These are phyloP conservation scores for Meloidogyne chitwoodi DNA, from an alignment of 1,140 invertebrate species.

Conservation along the genomic window DNA sequence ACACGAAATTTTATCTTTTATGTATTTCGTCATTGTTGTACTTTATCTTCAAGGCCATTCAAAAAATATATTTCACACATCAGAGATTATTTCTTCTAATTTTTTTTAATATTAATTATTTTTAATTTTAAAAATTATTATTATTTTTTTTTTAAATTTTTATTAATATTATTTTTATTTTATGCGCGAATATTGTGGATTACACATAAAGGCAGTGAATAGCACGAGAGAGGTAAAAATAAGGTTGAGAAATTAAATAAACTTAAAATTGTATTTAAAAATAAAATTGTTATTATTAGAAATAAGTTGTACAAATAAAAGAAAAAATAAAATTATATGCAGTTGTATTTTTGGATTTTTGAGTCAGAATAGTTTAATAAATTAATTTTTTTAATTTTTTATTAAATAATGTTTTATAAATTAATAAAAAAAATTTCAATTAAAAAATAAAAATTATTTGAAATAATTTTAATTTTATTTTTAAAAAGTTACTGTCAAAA, in stretches of 20 bases:
- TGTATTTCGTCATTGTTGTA: neutral
- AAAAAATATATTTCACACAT: neutral
- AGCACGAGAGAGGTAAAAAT: neutral
- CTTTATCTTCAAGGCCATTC: neutral
- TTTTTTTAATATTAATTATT: neutral
- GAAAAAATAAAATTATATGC: neutral
- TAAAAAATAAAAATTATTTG: too few species aligned
- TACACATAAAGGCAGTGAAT: neutral
- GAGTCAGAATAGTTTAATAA: neutral
- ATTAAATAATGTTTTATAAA: too few species aligned
- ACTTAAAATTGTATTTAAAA: neutral
- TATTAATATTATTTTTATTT: neutral
- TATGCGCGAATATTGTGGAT: neutral
- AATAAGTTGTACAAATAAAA: neutral
- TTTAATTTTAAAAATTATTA: too few species aligned
- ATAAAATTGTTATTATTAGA: neutral
- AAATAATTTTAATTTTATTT: too few species aligned
- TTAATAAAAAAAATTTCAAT: too few species aligned
- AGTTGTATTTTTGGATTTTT: too few species aligned
- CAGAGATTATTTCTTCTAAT: neutral
- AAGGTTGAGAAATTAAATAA: neutral
- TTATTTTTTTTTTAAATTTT: too few species aligned
- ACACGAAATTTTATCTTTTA: neutral
- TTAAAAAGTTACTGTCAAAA: too few species aligned
- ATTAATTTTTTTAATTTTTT: neutral